A percentile compares a stretch with the other conserved stretches of the same genome.
Conservation (phyloP, 2,888 invertebrate species). For the Lepidochitona cinerea region DNA sequence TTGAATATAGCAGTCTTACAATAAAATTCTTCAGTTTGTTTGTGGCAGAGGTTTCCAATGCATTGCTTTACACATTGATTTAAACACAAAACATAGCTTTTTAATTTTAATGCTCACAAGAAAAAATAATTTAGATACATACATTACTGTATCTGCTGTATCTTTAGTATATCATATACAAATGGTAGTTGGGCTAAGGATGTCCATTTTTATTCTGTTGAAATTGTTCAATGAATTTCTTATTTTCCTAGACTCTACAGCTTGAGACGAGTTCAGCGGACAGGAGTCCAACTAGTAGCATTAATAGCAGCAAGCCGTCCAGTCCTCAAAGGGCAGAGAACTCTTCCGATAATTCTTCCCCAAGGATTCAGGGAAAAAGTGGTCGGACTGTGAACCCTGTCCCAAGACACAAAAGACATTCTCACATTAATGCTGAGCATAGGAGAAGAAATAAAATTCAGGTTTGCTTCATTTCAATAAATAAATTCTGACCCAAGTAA, state of each 20-base stretch:
- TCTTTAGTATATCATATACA: too few relatives aligned
- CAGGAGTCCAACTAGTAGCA: background rate
- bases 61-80: too few relatives aligned
- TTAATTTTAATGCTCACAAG: too few relatives aligned
- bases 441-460: constrained; percentile 66
- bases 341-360: background rate
- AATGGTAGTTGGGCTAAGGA: too few relatives aligned
- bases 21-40: too few relatives aligned
- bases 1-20: too few relatives aligned
- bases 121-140: too few relatives aligned
- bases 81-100: too few relatives aligned
- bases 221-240: background rate
- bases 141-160: too few relatives aligned
- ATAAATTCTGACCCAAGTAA: background rate
- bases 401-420: constrained; percentile 66
- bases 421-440: constrained; percentile 68
- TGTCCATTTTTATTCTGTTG: too few relatives aligned
- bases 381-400: constrained; percentile 60
- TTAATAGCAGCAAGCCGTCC: background rate
- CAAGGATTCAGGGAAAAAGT: constrained; percentile 33
- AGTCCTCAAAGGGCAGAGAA: background rate
- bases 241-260: background rate
- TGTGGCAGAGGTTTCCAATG: too few relatives aligned
- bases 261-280: too few relatives aligned
- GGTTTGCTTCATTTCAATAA: constrained; percentile 40